Evolutionary conservation across 2,113 vertebrate genomes (phyloP).

Genomic region (Agapornis roseicollis): DNA sequence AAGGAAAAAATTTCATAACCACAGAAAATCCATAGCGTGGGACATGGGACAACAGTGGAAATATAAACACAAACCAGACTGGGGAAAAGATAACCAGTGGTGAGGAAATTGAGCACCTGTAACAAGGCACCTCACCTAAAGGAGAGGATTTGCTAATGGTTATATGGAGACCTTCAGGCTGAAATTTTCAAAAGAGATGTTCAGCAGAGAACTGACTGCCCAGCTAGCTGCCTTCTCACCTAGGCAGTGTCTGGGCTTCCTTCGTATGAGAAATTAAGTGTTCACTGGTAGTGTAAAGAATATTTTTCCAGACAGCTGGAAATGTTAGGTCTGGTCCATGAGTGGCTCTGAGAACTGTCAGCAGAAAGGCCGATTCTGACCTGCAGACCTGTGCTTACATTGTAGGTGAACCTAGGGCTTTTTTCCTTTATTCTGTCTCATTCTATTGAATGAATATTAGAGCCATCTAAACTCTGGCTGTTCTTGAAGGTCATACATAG

Average conservation of each 20-base stretch:
- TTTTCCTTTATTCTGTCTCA: background rate
- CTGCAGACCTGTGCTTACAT: background rate
- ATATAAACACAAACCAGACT: background rate
- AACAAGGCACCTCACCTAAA: background rate
- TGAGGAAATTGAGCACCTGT: background rate
- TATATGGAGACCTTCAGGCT: background rate
- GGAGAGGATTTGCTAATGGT: background rate
- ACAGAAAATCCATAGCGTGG: background rate
- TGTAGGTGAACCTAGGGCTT: background rate
- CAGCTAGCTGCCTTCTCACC: rapidly evolving
- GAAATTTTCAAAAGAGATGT: background rate
- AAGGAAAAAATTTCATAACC: background rate
- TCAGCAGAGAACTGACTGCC: background rate
- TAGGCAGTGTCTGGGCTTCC: background rate
- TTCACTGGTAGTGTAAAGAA: background rate
- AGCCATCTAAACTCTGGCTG: background rate
- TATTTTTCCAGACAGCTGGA: background rate
- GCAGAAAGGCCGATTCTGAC: background rate
- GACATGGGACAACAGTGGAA: background rate
- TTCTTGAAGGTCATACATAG: background rate
- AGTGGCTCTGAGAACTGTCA: rapidly evolving
- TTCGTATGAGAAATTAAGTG: rapidly evolving
- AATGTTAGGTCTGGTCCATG: background rate
- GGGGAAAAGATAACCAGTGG: background rate
- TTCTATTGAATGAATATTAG: background rate